phyloP scores from a whole-genome alignment of 2,888 invertebrate genomes.

The Calliopum simillimum region DNA sequence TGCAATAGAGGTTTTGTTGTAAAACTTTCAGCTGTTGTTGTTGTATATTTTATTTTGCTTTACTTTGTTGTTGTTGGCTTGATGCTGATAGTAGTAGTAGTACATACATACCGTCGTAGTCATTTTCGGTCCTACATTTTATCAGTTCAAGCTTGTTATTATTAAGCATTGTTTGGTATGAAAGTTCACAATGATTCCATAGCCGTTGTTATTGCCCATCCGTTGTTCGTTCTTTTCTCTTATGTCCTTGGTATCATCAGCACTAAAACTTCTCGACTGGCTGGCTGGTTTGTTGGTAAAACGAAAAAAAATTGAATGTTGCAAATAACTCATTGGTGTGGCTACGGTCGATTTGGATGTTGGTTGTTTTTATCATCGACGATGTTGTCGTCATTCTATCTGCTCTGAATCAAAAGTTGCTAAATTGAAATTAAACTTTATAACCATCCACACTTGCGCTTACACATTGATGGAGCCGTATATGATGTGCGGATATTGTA shows the following conservation, averaged over 20 bases:
- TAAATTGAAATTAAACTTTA: slow-evolving; percentile 44
- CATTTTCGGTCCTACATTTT: slow-evolving; percentile 14
- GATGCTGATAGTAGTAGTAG: neutral
- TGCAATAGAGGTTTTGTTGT: neutral
- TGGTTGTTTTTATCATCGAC: neutral
- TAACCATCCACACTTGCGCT: slow-evolving; percentile 20
- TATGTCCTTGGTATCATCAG: no score
- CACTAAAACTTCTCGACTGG: neutral
- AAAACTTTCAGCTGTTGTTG: neutral
- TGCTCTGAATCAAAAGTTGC: slow-evolving; percentile 35
- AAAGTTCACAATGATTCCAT: slow-evolving; percentile 11
- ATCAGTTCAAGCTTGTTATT: slow-evolving; percentile 29
- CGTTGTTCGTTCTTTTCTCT: neutral
- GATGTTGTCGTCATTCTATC: slow-evolving; percentile 12
- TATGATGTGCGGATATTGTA: no score
- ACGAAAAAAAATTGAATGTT: slow-evolving; percentile 18
- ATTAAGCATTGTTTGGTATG: slow-evolving; percentile 23
- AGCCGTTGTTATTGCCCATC: neutral
- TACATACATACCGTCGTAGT: neutral
- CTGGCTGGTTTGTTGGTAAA: neutral
- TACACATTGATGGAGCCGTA: neutral
- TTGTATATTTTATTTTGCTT: neutral
- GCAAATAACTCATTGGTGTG: slow-evolving; percentile 7
- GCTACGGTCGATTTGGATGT: neutral
- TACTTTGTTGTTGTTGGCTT: neutral